Evolutionary conservation across 2,888 invertebrate genomes (phyloP), one percentile per base, ranked within the genome.

Genomic region (Tinea semifulvella): DNA sequence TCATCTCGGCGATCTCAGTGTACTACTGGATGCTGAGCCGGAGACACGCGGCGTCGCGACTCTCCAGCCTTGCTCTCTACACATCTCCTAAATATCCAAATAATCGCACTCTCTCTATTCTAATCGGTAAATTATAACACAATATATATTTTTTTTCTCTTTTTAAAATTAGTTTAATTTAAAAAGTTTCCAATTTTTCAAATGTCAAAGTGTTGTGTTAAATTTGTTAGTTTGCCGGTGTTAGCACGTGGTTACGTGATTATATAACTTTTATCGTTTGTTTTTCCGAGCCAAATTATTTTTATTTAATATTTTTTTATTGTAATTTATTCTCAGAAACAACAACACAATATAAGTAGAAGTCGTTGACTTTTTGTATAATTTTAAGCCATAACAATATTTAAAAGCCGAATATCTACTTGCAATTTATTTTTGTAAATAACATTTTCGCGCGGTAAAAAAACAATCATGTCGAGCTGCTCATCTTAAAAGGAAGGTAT

Each of bases 21-120:
- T 40, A 22, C 14, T 14, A 13, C 11, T 13, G 40, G 40, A 40
- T 40, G 40, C 40, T 40, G 40, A 6, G 11, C 8, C n/a, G 40
- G 13, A 14, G 22, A 22, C 22, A 40, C 40, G 40, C 18, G 17
- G 16, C 40, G 38, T 22, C 40, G 40, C 22, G 40, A 22, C 8
- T 40, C 22, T 22, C 36, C 18, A 16, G n/a, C 31, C 14, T 31
- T n/a, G 13, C 31, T 31, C 31, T 31, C 13, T 14, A 13, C 31
- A 14, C 31, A 3, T 3, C 14, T 27, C 27, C 27, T 27, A 27
- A 22, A 31, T 14, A 31, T 31, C 14, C 31, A 14, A 14, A 31
- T 3, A 27, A 3, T 31, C 31, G 13, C 31, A 31, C 31, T 31
- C 31, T 13, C 31, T 31, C 31, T 14, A 11, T 13, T 31, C 14